Conservation (phyloP, 1,140 invertebrate species). For the Diabrotica virgifera region DNA sequence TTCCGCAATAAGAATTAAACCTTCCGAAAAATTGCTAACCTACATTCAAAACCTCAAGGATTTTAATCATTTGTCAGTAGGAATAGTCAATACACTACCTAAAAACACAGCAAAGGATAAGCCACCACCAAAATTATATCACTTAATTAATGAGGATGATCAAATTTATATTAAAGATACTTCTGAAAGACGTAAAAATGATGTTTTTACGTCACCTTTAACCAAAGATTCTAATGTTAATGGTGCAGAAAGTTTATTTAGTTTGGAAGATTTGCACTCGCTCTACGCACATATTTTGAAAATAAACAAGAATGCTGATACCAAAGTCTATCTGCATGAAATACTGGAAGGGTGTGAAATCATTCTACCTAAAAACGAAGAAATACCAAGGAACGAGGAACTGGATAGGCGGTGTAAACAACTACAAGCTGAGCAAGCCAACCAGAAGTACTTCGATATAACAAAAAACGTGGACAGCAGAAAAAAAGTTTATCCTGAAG, state of each 20-base stretch:
- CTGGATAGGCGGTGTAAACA: conserved; percentile 74
- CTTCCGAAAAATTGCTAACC: conserved; percentile 32
- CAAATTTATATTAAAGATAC: conserved; percentile 33
- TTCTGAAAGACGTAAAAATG: conserved; percentile 20
- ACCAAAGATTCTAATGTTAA: conserved; percentile 22
- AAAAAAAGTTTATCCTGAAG: conserved; percentile 62
- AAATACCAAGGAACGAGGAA: conserved; percentile 69
- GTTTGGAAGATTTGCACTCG: conserved; percentile 41
- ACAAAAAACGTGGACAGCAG: conserved; percentile 74
- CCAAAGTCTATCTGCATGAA: conserved; percentile 64
- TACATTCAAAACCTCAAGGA: conserved; percentile 34
- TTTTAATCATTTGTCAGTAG: conserved; percentile 30
- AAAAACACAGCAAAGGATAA: conserved; percentile 31
- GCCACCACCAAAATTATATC: conserved; percentile 20
- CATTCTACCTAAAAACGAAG: conserved; percentile 65
- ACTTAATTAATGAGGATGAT: conserved; percentile 35
- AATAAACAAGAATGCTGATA: conserved; percentile 26
- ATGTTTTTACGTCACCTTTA: conserved; percentile 13
- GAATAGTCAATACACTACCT: conserved; percentile 29
- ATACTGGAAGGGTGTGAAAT: conserved; percentile 64
- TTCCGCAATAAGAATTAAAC: conserved; percentile 33
- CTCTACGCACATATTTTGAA: conserved; percentile 34
- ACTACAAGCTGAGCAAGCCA: conserved; percentile 69
- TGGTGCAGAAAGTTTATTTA: conserved; percentile 33
- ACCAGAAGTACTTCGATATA: conserved; percentile 74